phyloP scores from a whole-genome alignment of 2,113 vertebrate genomes.

The Trinectes maculatus region DNA sequence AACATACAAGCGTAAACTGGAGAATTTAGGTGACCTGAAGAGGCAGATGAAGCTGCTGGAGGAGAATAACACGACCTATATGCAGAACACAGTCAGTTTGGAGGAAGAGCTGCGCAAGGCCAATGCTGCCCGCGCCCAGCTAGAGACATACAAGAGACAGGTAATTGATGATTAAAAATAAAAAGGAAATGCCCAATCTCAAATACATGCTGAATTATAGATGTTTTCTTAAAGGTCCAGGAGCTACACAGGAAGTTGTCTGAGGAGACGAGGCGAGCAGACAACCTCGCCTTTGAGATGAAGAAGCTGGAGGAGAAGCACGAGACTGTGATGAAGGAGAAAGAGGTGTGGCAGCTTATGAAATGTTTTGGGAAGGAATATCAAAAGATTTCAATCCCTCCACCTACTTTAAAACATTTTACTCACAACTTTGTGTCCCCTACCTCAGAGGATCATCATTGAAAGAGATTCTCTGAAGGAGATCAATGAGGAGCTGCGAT shows the following conservation, averaged over 20 bases:
- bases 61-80: slow-evolving; percentile 96
- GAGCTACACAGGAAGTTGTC: slow-evolving; percentile 93
- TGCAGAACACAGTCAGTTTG: slow-evolving; percentile 95
- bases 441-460: slow-evolving; percentile 87
- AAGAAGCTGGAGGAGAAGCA: slow-evolving; percentile 93
- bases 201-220: background rate
- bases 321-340: slow-evolving; percentile 92
- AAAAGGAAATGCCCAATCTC: too few relatives aligned
- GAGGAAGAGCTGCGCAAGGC: slow-evolving; percentile 97
- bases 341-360: slow-evolving; percentile 84
- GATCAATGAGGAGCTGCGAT: slow-evolving; percentile 94
- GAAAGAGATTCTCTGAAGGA: slow-evolving; percentile 94
- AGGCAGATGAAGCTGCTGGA: slow-evolving; percentile 94
- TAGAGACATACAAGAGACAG: slow-evolving; percentile 96
- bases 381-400: background rate
- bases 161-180: slow-evolving; percentile 56
- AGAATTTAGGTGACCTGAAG: slow-evolving; percentile 93
- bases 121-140: slow-evolving; percentile 91
- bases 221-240: slow-evolving; percentile 84
- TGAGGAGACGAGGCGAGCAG: slow-evolving; percentile 92
- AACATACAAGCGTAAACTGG: slow-evolving; percentile 94
- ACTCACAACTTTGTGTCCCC: background rate
- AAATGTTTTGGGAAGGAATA: background rate
- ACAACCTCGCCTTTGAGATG: slow-evolving; percentile 93
- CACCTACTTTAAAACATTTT: background rate